Evolutionary conservation across 2,797 vertebrate species (phyloP).

Genomic region (Sciurus carolinensis): DNA sequence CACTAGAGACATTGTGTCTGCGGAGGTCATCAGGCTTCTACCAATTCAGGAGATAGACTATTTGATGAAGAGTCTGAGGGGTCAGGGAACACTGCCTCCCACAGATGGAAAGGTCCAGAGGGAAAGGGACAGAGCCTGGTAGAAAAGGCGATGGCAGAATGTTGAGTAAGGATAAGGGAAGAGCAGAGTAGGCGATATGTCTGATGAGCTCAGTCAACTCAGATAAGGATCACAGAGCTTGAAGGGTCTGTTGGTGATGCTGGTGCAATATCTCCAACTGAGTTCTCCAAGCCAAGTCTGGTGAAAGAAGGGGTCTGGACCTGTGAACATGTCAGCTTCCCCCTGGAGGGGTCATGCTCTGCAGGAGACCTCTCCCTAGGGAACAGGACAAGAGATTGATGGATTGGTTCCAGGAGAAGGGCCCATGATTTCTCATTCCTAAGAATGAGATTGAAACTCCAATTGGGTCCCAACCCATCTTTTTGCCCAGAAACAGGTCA

Average conservation of each 20-base stretch:
- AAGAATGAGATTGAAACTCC: not conserved
- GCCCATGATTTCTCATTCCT: not conserved
- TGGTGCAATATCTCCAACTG: not conserved
- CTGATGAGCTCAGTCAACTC: not conserved
- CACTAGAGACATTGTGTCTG: not conserved
- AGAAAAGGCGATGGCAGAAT: not conserved
- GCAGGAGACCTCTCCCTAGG: not conserved
- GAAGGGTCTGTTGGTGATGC: not conserved
- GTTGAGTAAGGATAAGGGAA: not conserved
- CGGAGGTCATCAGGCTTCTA: accelerated
- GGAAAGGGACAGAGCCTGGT: not conserved
- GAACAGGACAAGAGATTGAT: not conserved
- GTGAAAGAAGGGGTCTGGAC: not conserved
- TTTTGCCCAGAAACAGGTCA: too few relatives aligned
- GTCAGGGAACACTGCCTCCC: not conserved
- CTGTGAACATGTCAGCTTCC: not conserved
- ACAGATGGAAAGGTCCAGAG: not conserved
- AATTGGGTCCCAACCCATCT: too few relatives aligned
- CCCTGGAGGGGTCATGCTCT: accelerated
- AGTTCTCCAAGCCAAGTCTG: not conserved
- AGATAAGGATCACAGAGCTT: not conserved
- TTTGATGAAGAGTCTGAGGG: not conserved
- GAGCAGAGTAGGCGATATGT: not conserved
- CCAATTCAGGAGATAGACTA: not conserved
- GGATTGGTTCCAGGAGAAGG: not conserved